Conservation (phyloP, 2,797 vertebrate genomes). For the Bradypus variegatus region DNA sequence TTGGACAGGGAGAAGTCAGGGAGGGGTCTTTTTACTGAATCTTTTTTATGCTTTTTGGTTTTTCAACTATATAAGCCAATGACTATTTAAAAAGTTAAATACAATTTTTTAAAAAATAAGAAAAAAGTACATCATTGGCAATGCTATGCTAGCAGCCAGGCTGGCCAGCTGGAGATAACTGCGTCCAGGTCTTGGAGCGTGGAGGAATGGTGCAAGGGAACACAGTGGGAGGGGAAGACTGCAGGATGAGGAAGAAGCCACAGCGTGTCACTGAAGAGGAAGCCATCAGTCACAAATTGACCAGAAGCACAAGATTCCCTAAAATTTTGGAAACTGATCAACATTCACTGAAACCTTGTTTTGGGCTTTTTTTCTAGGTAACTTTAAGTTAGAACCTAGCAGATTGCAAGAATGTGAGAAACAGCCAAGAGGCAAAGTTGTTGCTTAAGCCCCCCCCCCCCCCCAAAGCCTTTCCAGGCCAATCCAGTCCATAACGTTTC, state of each 20-base stretch:
- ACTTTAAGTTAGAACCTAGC: neutral
- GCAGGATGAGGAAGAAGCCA: neutral
- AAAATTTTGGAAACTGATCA: neutral
- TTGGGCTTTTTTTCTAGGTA: neutral
- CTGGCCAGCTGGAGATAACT: neutral
- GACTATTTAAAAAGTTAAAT: slow-evolving; percentile 11
- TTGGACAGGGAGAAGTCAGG: neutral
- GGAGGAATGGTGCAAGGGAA: accelerated
- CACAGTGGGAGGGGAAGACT: neutral
- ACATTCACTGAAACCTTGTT: neutral
- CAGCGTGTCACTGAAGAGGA: neutral
- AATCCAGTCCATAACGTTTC: neutral
- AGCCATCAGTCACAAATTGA: neutral
- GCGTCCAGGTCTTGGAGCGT: neutral
- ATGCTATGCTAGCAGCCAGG: neutral
- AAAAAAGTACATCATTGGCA: neutral
- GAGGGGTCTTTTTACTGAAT: neutral
- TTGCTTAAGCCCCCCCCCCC: neutral
- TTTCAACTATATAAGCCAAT: neutral
- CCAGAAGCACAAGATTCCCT: neutral
- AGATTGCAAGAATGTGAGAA: slow-evolving; percentile 1
- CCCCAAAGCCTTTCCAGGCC: neutral
- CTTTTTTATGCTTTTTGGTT: neutral
- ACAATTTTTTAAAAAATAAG: neutral
- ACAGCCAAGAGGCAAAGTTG: neutral